Evolutionary conservation across 2,113 vertebrate species (phyloP), one percentile per base, ranked within the genome.

Genomic region (Spea multiplicata): DNA sequence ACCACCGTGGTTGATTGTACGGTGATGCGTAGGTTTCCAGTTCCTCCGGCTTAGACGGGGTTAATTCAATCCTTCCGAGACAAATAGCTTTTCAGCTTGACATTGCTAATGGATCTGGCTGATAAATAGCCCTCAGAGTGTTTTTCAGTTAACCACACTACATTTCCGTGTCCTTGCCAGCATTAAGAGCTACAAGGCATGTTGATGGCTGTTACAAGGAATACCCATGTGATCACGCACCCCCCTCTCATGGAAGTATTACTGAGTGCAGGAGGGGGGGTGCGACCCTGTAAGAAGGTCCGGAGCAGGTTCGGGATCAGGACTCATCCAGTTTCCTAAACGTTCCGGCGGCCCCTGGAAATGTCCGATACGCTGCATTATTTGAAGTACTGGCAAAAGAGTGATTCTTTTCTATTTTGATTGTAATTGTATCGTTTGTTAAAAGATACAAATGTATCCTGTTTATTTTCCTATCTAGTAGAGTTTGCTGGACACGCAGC

Each of bases 61-160:
- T 59, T 59, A 59, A 59, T 59, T 4, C 12, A 13, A 10, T 59
- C 4, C 10, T 12, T 59, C 55, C 2, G 55, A 13, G 55, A 59
- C 55, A 59, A 59, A 59, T 59, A 59, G 55, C 55, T 59, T 59
- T 59, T 13, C n/a, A 68, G 48, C 59, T 69, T 76, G 74, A 76
- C 74, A 68, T 76, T 57, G 65, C 66, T 76, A 76, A 76, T 76
- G 74, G 66, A 69, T 66, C 64, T 75, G 57, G 73, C 74, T 69
- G 52, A 44, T 76, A 76, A 76, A 55, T 68, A 76, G 66, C 67
- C 74, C 74, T 66, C 9, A 46, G 66, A 76, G 74, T 76, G 30
- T 16, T 44, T 76, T 76, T 76, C 66, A 59, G 74, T 69, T 76
- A 76, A 69, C 65, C 59, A 50, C 68, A 69, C 4, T 59, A 59